Evolutionary conservation across 2,113 vertebrate genomes (phyloP).

Genomic region (Hydrochoerus hydrochaeris): DNA sequence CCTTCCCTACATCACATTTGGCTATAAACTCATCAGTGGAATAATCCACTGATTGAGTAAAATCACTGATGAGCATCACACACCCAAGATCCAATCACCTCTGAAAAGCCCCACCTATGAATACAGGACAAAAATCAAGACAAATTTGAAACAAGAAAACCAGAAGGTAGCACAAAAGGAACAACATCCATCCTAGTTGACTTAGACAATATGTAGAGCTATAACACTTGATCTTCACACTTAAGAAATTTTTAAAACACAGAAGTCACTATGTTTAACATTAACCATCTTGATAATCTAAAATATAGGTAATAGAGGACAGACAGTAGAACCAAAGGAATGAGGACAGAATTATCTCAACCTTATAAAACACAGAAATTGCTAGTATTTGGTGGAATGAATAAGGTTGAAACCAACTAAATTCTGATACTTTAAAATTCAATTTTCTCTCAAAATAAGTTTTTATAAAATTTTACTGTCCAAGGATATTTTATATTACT

Average conservation of each 20-base stretch:
- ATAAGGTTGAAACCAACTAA: not conserved
- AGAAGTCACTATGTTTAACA: not conserved
- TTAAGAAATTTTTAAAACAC: not conserved
- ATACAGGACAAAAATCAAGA: not conserved
- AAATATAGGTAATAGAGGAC: not conserved
- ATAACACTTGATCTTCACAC: not conserved
- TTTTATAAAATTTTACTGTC: not conserved
- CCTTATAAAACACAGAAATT: conserved; percentile 9
- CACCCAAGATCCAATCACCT: not conserved
- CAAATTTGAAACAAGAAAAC: conserved; percentile 17
- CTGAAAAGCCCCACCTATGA: not conserved
- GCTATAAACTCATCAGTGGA: not conserved
- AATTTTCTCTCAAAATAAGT: not conserved
- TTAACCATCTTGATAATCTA: not conserved
- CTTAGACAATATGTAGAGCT: not conserved
- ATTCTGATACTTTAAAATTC: not conserved
- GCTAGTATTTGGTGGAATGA: not conserved
- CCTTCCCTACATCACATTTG: not conserved
- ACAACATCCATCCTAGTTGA: not conserved
- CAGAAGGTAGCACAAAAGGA: not conserved
- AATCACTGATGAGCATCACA: not conserved
- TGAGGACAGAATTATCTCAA: not conserved
- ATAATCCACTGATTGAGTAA: not conserved
- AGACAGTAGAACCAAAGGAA: not conserved
- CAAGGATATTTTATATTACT: not conserved